Evolutionary conservation across 2,888 invertebrate species (phyloP), one percentile per base, ranked within the genome.

Genomic region (Hypolimnas misippus): DNA sequence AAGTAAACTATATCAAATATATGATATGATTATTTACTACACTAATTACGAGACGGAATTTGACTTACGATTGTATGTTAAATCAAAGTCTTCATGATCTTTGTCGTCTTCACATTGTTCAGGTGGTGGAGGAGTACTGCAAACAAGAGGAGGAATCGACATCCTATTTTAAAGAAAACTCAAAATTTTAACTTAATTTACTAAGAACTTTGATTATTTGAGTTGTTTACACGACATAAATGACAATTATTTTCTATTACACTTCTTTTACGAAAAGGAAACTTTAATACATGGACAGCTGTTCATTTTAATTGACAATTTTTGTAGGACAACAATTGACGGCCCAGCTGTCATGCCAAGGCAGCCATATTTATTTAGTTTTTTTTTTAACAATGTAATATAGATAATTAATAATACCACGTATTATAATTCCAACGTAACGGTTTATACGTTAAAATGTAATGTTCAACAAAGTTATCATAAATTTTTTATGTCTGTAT

Each of bases 121-220:
- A 63, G 94, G 91, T 64, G 94, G 94, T 67, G 94, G 94, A 74
- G 94, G 94, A 73, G 94, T 94, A 63, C 93, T 93, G 73, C 94
- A 94, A 74, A 94, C 93, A 72, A 94, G 88, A 67, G 94, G 94
- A 81, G 94, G 94, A 81, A 94, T 93, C 77, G 94, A 93, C 94
- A 94, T 94, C 75, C 75, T 89, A 70, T 54, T 58, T 8, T 35
- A 35, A 35, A 62, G 16, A 29, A 35, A 38, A 33, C 19, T 16
- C 29, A 29, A 49, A 42, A 46, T 52, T 16, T 35, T 7, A 25
- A 35, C 44, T 53, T 60, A 14, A 17, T 53, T 54, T 35, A 38
- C 17, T 3, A 31, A 40, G 52, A 40, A 42, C 33, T 58, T 25
- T 59, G n/a, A 56, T 19, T 17, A 17, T 38, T 25, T 33, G 17